Evolutionary conservation across 2,113 vertebrate genomes (phyloP).

Genomic region (Scytalopus superciliaris): DNA sequence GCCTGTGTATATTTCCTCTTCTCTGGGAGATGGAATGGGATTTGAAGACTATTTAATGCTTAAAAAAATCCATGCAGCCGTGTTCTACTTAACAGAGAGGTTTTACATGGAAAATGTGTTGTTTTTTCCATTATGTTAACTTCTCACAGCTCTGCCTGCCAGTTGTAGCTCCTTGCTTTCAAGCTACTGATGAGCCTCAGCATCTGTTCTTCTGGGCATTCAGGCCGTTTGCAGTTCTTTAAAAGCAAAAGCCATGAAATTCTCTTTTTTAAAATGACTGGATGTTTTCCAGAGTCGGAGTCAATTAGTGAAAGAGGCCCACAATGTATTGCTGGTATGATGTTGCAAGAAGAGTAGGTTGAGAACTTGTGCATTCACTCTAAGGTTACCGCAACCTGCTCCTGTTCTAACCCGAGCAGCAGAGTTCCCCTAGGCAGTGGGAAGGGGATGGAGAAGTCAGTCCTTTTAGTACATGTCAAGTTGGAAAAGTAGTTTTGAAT

Average conservation of each 20-base stretch:
- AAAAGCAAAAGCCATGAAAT: conserved; percentile 1
- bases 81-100: background rate
- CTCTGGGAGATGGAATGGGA: background rate
- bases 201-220: conserved; percentile 29
- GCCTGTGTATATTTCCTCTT: background rate
- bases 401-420: background rate
- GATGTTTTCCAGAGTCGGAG: background rate
- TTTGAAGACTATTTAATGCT: conserved; percentile 17
- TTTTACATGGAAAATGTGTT: conserved; percentile 43
- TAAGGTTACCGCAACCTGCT: background rate
- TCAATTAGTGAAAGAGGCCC: background rate
- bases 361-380: background rate
- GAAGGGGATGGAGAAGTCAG: background rate
- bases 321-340: background rate
- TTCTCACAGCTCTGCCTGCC: conserved; percentile 11
- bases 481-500: background rate
- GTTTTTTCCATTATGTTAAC: conserved; percentile 35
- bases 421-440: background rate
- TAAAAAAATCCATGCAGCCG: background rate
- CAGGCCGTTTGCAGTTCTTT: background rate
- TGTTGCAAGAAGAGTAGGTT: background rate
- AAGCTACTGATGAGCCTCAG: conserved; percentile 4
- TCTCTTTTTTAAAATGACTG: background rate
- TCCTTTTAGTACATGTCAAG: background rate
- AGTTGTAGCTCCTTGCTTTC: conserved; percentile 24